Conservation (phyloP, 2,113 vertebrate genomes). For the Chunga burmeisteri region DNA sequence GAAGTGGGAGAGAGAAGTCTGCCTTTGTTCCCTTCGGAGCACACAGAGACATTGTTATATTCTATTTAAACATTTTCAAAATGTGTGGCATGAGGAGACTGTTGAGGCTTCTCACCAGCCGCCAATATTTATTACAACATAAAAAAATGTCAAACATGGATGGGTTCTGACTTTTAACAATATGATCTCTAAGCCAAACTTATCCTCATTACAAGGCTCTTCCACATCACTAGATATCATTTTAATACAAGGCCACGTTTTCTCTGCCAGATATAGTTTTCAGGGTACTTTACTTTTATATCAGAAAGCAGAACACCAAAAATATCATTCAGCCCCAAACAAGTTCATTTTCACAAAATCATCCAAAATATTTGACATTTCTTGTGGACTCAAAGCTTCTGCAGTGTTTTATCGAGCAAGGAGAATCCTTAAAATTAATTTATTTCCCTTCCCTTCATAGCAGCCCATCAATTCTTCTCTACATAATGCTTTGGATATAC, state of each 20-base stretch:
- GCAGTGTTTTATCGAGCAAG: not conserved
- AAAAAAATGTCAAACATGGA: not conserved
- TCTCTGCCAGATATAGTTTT: not conserved
- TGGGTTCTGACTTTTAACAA: not conserved
- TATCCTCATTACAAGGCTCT: not conserved
- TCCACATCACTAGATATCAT: not conserved
- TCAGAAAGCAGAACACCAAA: not conserved
- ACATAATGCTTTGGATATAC: not conserved
- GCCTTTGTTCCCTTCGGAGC: not conserved
- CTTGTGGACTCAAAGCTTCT: not conserved
- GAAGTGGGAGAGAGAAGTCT: conserved; percentile 3
- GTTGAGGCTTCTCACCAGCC: not conserved
- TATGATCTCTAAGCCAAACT: not conserved
- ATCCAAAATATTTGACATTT: not conserved
- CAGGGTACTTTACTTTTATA: not conserved
- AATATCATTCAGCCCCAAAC: not conserved
- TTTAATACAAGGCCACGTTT: not conserved
- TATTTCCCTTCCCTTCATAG: not conserved
- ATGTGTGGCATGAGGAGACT: not conserved
- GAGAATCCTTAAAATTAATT: not conserved
- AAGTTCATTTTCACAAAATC: not conserved
- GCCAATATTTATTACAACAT: not conserved
- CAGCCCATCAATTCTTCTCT: conserved; percentile 1
- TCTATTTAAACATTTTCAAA: not conserved
- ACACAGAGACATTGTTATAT: not conserved